Evolutionary conservation across 1,140 invertebrate species (phyloP).

Genomic region (Solenopsis invicta): DNA sequence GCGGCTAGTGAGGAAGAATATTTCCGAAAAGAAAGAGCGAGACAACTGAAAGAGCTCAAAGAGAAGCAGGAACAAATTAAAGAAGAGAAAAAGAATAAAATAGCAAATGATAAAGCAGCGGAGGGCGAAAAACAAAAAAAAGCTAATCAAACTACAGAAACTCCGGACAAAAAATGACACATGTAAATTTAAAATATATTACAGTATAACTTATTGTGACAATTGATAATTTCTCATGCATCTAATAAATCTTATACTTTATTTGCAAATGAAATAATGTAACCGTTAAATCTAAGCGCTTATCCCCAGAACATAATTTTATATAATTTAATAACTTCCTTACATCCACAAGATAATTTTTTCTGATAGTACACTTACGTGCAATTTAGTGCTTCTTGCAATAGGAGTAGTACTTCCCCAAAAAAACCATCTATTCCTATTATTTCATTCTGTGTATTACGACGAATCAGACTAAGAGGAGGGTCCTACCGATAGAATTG

Average conservation of each 20-base stretch:
- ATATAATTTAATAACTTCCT: neutral
- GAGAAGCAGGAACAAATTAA: constrained; percentile 48
- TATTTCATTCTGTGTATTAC: constrained; percentile 73
- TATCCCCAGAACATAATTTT: neutral
- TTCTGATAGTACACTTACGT: constrained; percentile 79
- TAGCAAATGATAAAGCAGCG: neutral
- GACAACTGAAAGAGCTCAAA: constrained; percentile 76
- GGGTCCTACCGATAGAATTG: constrained; percentile 79
- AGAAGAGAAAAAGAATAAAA: constrained; percentile 57
- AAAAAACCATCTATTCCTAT: constrained; percentile 83
- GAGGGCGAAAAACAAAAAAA: constrained; percentile 13
- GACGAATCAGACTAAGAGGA: constrained; percentile 79
- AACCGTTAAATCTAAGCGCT: neutral
- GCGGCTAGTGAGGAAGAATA: constrained; percentile 80
- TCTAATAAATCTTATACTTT: neutral
- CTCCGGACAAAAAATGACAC: neutral
- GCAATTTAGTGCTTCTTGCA: constrained; percentile 84
- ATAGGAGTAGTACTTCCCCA: constrained; percentile 82
- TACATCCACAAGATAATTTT: neutral
- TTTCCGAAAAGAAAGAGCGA: constrained; percentile 78
- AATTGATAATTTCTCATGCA: neutral
- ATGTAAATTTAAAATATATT: neutral
- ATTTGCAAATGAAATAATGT: too few species aligned
- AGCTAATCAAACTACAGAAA: too few species aligned
- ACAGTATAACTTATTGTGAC: neutral